Evolutionary conservation across 2,797 vertebrate species (phyloP).

Genomic region (Brachymystax lenok): DNA sequence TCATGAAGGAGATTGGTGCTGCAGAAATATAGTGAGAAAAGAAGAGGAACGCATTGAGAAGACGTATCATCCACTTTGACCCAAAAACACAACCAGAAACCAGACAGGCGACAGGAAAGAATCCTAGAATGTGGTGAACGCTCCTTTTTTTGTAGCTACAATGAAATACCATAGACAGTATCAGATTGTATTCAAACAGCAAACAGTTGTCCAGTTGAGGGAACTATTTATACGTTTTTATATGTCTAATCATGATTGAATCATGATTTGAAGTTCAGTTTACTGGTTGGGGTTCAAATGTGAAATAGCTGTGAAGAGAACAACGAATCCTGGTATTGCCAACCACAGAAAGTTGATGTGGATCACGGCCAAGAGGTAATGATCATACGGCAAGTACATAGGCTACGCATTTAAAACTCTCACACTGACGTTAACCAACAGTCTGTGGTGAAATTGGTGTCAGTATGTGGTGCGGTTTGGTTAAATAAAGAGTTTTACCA

Average conservation of each 20-base stretch:
- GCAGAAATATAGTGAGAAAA: conserved; percentile 50
- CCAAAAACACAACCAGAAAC: neutral
- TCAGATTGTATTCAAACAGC: too few species aligned
- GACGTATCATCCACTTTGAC: conserved; percentile 24
- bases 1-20: conserved; percentile 55
- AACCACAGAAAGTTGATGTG: neutral
- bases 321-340: neutral
- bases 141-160: neutral
- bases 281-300: neutral
- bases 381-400: too few species aligned
- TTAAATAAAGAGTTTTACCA: neutral
- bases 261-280: neutral
- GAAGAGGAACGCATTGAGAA: conserved; percentile 43
- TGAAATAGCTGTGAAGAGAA: neutral
- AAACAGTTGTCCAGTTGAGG: too few species aligned
- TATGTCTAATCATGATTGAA: neutral
- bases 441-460: neutral
- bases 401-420: too few species aligned
- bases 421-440: neutral
- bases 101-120: neutral
- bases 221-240: neutral
- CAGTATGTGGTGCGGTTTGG: neutral
- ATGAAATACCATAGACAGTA: neutral
- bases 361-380: too few species aligned
- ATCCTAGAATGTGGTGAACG: neutral